Percentiles rank a stretch among this genome's conserved stretches.
Evolutionary conservation across 2,797 vertebrate species (phyloP).

Genomic region (Triplophysa yarkandensis): DNA sequence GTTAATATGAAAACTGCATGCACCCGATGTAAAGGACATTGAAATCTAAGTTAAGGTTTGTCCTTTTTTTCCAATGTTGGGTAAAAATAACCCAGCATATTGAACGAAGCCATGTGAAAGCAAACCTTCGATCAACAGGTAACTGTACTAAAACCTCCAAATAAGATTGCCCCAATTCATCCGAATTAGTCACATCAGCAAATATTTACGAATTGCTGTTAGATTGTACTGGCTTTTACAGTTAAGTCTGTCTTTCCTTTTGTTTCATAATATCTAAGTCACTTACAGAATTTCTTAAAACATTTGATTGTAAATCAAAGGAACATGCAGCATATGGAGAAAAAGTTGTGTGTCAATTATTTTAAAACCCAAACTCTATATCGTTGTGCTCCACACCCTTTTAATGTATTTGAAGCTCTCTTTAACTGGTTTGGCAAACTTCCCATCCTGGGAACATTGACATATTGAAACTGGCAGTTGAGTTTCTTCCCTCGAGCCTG

Average conservation of each 20-base stretch:
- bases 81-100: too few relatives aligned
- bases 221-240: background rate
- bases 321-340: background rate
- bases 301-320: background rate
- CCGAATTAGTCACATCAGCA: too few relatives aligned
- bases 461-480: constrained; percentile 81
- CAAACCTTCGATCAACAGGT: too few relatives aligned
- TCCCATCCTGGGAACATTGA: constrained; percentile 73
- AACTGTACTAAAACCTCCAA: too few relatives aligned
- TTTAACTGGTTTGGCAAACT: constrained; percentile 59
- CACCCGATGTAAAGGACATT: too few relatives aligned
- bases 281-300: background rate
- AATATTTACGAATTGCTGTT: too few relatives aligned
- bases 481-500: constrained; percentile 83
- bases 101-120: too few relatives aligned
- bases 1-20: background rate
- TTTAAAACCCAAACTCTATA: background rate
- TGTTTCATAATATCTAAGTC: background rate
- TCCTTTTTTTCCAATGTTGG: too few relatives aligned
- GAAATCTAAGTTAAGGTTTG: too few relatives aligned
- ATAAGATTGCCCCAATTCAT: too few relatives aligned
- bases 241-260: background rate
- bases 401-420: constrained; percentile 52
- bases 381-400: background rate
- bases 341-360: background rate